Conservation (phyloP, 2,888 invertebrate genomes). For the Eupsilia transversa region DNA sequence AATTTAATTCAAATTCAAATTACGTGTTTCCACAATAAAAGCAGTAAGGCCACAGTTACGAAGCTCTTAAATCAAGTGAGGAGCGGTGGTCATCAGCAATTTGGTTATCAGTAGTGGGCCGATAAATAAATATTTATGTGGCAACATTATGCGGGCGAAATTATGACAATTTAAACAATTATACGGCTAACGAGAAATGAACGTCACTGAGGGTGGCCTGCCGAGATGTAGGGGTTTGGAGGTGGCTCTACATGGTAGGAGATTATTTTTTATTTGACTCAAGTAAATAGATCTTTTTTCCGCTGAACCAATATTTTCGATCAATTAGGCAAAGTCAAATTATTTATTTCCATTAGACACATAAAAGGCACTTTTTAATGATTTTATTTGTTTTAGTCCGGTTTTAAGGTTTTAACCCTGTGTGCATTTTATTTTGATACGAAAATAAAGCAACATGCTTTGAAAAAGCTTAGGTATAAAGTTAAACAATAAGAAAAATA, state of each 20-base stretch:
- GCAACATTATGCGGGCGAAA: slow-evolving; percentile 83
- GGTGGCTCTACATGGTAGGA: slow-evolving; percentile 68
- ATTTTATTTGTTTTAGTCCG: not conserved
- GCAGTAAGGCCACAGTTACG: slow-evolving; percentile 52
- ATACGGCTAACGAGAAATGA: slow-evolving; percentile 82
- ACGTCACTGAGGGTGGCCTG: slow-evolving; percentile 78
- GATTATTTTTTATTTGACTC: not conserved
- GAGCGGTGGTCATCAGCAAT: slow-evolving; percentile 70
- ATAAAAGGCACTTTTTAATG: too few relatives aligned
- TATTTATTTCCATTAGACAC: not conserved
- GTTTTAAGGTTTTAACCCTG: too few relatives aligned
- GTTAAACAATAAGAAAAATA: slow-evolving; percentile 7
- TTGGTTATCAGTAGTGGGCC: slow-evolving; percentile 73
- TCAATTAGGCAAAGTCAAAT: not conserved
- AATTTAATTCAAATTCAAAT: slow-evolving; percentile 40
- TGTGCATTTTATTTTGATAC: not conserved
- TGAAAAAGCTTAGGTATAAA: not conserved
- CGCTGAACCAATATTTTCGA: not conserved
- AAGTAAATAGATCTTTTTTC: too few relatives aligned
- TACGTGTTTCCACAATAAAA: slow-evolving; percentile 36
- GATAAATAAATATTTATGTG: slow-evolving; percentile 87
- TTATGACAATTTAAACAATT: slow-evolving; percentile 89
- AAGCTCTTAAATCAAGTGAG: slow-evolving; percentile 72
- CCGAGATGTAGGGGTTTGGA: slow-evolving; percentile 34
- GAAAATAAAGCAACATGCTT: too few relatives aligned